Base-by-base conservation (phyloP, 1,140 invertebrate species). In the Plutomurus gul region DNA sequence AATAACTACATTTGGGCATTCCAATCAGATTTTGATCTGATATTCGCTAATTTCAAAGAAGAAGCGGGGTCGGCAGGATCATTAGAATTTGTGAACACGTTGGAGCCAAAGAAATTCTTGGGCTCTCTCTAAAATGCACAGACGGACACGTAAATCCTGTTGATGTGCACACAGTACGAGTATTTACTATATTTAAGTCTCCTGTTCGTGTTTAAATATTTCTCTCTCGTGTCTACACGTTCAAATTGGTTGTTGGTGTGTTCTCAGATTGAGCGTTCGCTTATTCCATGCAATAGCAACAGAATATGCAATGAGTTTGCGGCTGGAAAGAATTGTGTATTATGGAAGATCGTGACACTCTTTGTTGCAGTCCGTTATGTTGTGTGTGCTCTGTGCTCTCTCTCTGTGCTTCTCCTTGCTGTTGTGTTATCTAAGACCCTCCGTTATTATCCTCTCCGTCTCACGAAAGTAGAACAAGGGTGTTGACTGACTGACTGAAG, bases 381-480 rank as follows among this genome's bases (percentile, higher is more conserved):
- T 74, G 18, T 65, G n/a, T n/a, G n/a, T n/a, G n/a, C n/a, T 18
- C 47, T 8, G 16, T 51, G 16, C 47, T 51, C 39, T 43, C 16
- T 16, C 39, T 7, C 47, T 20, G 18, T 51, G 7, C 47, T 7
- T 51, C 5, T 10, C 22, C 47, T 20, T 51, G 22, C 22, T 10
- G 39, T 47, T 75, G 43, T 49, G 75, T 76, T 76, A 76, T 56
- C 51, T 60, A 76, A 56, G 51, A 76, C 25, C 65, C 49, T 60
- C 65, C 40, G 51, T 36, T 72, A 65, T 78, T 70, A 65, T 65
- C 73, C 73, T 72, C 22, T 49, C 37, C 46, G 73, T 49, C 36
- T 47, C 39, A 78, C 60, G 65, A 78, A 72, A 78, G 76, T 78
- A 72, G 76, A 78, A 78, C 76, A 73, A 77, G 60, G 76, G 76